These are phyloP conservation scores for Metallyticus violacea DNA, from an alignment of 2,888 invertebrate genomes.

Conservation along the genomic window DNA sequence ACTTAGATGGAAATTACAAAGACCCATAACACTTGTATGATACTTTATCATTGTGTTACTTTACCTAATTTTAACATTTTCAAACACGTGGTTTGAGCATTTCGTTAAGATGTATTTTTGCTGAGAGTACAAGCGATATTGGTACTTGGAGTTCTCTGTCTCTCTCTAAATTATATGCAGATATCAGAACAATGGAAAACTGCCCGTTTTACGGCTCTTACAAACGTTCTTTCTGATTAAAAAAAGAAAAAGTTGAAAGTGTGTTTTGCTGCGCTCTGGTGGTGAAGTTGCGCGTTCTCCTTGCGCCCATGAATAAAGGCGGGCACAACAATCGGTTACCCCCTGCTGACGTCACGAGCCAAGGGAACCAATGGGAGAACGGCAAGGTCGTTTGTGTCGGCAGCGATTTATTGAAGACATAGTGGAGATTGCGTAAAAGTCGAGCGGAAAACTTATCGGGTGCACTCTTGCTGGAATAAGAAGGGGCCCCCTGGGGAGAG, in stretches of 20 bases:
- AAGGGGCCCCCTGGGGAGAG: neutral
- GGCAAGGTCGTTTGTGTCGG: conserved; percentile 11
- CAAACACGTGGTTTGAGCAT: too few relatives aligned
- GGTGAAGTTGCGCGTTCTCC: neutral
- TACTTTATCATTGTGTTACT: too few relatives aligned
- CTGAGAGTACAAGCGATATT: neutral
- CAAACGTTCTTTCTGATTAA: neutral
- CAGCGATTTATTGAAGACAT: conserved; percentile 1
- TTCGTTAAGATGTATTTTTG: too few relatives aligned
- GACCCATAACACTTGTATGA: too few relatives aligned
- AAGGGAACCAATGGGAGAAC: conserved; percentile 13
- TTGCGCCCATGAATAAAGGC: conserved; percentile 24
- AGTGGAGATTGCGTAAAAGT: conserved; percentile 17
- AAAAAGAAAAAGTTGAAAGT: neutral
- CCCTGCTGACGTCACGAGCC: conserved; percentile 17
- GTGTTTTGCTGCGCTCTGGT: conserved; percentile 11
- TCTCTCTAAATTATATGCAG: neutral
- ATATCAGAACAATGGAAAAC: neutral
- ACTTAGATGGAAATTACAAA: too few relatives aligned
- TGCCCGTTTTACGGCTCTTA: neutral
- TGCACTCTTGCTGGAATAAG: conserved; percentile 1
- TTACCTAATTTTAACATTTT: too few relatives aligned
- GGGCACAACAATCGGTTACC: conserved; percentile 19
- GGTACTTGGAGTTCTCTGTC: neutral
- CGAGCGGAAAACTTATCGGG: conserved; percentile 8